Conservation (phyloP, 2,888 invertebrate species). For the Stratiomys singularior region DNA sequence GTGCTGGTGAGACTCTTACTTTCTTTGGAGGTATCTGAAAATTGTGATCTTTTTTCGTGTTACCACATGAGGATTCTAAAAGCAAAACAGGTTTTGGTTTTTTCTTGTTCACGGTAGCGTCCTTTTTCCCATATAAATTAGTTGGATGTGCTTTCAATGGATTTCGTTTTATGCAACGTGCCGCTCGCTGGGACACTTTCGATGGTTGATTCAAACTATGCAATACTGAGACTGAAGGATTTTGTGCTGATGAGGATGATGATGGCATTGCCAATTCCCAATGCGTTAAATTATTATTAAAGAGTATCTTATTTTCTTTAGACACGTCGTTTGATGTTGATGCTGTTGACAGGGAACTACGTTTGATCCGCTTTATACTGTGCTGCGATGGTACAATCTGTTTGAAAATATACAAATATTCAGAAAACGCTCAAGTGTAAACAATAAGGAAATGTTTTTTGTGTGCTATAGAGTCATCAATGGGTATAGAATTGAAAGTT, state of each 20-base stretch:
- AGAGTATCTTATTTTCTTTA: conserved; percentile 50
- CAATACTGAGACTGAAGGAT: background rate
- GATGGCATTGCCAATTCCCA: conserved; percentile 48
- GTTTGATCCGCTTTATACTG: conserved; percentile 48
- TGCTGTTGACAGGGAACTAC: conserved; percentile 44
- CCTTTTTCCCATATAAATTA: conserved; percentile 41
- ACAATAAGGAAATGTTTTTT: no score
- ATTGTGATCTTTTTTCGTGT: conserved; percentile 38
- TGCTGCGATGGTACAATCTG: conserved; percentile 48
- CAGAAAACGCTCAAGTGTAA: no score
- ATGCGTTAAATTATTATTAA: conserved; percentile 29
- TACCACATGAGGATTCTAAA: conserved; percentile 31
- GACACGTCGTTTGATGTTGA: conserved; percentile 47
- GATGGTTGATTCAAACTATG: conserved; percentile 24
- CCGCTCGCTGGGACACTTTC: background rate
- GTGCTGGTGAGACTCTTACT: conserved; percentile 43
- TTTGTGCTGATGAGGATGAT: conserved; percentile 24
- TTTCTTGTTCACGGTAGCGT: conserved; percentile 45
- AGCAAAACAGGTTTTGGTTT: conserved; percentile 39
- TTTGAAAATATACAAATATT: conserved; percentile 40
- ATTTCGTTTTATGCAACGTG: conserved; percentile 31
- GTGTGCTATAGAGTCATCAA: no score
- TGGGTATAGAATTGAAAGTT: no score
- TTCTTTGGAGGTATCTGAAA: conserved; percentile 50
- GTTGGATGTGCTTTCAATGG: conserved; percentile 47